phyloP scores from a whole-genome alignment of 1,140 invertebrate species.

The Conus betulinus region DNA sequence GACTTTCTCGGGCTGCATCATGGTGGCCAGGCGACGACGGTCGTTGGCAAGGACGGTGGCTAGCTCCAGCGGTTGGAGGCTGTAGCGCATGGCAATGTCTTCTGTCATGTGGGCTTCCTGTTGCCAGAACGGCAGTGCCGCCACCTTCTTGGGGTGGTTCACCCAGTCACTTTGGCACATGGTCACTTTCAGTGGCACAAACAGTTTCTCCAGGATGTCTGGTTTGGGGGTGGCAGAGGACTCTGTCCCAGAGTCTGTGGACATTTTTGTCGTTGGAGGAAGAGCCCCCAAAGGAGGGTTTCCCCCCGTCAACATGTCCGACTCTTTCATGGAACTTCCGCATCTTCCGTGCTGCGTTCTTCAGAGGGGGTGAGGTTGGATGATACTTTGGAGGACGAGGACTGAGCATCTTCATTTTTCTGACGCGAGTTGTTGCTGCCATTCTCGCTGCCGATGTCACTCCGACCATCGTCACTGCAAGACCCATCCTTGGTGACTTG shows the following conservation, averaged over 20 bases:
- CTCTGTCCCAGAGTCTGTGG: constrained; percentile 29
- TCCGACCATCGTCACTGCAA: constrained; percentile 37
- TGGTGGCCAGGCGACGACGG: constrained; percentile 37
- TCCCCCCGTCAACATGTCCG: constrained; percentile 41
- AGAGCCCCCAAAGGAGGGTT: constrained; percentile 24
- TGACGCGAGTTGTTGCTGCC: constrained; percentile 46
- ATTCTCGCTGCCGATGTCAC: constrained; percentile 38
- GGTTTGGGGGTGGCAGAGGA: not conserved
- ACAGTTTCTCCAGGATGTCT: constrained; percentile 48
- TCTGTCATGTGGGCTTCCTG: constrained; percentile 46
- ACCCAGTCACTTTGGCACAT: constrained; percentile 2
- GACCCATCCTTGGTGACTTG: constrained; percentile 40
- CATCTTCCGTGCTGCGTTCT: constrained; percentile 59
- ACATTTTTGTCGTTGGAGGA: constrained; percentile 44
- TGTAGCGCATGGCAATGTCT: constrained; percentile 52
- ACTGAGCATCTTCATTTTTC: constrained; percentile 45
- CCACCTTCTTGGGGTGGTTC: not conserved
- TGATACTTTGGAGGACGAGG: constrained; percentile 50
- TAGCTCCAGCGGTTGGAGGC: constrained; percentile 23
- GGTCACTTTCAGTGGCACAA: constrained; percentile 47
- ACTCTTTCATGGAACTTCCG: constrained; percentile 63
- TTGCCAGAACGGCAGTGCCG: constrained; percentile 47
- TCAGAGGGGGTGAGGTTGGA: constrained; percentile 62
- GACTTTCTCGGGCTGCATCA: constrained; percentile 52
- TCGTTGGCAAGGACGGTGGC: constrained; percentile 50